Base-by-base conservation (phyloP, 2,113 vertebrate species). In the Ranitomeya variabilis region DNA sequence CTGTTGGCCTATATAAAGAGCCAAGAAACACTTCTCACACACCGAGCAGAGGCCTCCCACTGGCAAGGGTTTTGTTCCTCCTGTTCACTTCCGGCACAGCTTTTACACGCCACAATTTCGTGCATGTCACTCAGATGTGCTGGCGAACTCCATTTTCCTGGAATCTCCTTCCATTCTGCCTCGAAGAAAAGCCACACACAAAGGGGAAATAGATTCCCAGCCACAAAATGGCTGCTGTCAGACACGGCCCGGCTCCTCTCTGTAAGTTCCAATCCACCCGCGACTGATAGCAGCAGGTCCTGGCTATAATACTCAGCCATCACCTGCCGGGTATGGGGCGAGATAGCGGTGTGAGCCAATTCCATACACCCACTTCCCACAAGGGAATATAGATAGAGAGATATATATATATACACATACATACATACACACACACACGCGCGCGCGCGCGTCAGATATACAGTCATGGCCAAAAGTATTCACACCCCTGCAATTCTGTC, bases 191-290 rank as follows among this genome's bases (percentile, higher is more conserved):
- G 45, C 16, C n/a, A 69, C 1, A 21, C 19, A 64, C 51, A 73
- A 26, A 88, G 26, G 26, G 74, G 86, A 82, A 87, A 87, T 57
- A n/a, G 76, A 23, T 15, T 66, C 57, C 55, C 57, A 37, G 77
- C 37, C 59, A 89, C 80, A 78, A 89, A 89, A 89, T 89, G 71
- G 57, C 71, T 73, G 55, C 73, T 13, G 86, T 23, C 78, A 23
- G 45, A 26, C 78, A 80, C n/a, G 15, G 79, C n/a, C 45, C 5
- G 37, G 37, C 37, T 45, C 37, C 5, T 45, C 26, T 31, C 26
- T 31, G 26, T 31, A 31, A 31, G 1, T 45, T 45, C 37, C 37
- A 45, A 45, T 5, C 37, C 37, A 45, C 37, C 37, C 3, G 37
- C 5, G 37, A 45, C 5, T 3, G 37, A 2, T 45, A 45, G 37